Evolutionary conservation across 2,797 vertebrate genomes (phyloP).

Genomic region (Sphenopsis melanotis): DNA sequence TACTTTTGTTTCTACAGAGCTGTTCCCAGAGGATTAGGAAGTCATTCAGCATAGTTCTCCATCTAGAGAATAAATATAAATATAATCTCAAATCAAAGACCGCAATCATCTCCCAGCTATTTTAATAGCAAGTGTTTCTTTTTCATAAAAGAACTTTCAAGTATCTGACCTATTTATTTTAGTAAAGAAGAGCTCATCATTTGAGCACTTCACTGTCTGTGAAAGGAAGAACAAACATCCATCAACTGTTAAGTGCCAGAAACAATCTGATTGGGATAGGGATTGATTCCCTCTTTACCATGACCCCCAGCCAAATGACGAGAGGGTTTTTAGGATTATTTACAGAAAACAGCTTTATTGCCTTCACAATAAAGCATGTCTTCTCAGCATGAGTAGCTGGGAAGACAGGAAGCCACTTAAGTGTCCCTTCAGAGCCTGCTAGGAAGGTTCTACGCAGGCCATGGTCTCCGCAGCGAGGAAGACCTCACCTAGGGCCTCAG

Average conservation of each 20-base stretch:
- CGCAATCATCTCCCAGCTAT: background rate
- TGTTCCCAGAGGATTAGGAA: conserved; percentile 4
- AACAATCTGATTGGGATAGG: background rate
- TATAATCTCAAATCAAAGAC: conserved; percentile 1
- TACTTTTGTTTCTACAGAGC: background rate
- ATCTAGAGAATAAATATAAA: background rate
- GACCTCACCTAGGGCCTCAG: background rate
- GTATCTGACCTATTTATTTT: conserved; percentile 9
- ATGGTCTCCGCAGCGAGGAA: background rate
- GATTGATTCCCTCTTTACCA: background rate
- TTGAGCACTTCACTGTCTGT: background rate
- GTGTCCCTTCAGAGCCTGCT: background rate
- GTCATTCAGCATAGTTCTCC: background rate
- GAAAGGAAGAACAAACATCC: background rate
- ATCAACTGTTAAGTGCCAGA: background rate
- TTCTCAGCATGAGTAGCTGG: background rate
- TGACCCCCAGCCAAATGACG: background rate
- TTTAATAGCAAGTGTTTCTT: conserved; percentile 27
- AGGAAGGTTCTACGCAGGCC: background rate
- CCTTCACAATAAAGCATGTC: background rate
- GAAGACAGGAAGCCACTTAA: background rate
- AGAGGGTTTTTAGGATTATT: background rate
- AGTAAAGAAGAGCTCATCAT: conserved; percentile 27
- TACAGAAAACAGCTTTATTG: background rate
- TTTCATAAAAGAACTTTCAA: conserved; percentile 44